Base-by-base conservation (phyloP, 2,888 invertebrate genomes). In the Dasysyrphus albostriatus region DNA sequence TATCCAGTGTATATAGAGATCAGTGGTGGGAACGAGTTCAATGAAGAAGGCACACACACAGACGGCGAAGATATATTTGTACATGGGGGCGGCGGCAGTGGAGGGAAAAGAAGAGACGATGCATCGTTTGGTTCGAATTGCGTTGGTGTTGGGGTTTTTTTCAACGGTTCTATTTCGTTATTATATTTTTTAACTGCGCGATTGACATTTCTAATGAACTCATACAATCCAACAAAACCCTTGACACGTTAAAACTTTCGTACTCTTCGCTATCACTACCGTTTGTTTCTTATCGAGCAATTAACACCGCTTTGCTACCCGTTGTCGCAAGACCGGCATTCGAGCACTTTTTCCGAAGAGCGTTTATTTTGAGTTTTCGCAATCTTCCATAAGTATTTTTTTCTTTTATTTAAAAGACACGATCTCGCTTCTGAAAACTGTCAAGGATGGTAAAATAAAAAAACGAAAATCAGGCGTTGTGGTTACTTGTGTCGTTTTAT, bases 251-350 rank as follows among this genome's bases (percentile, higher is more conserved):
- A 14, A 39, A 59, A 59, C 59, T 59, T 12, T 10, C 12, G 14
- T 59, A 59, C 5, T 39, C 24, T 14, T 59, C 59, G 12, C 16
- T 47, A 47, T 37, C 39, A 59, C 39, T 59, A 16, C 19, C 39
- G 59, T 39, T 19, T 14, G 1, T 14, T 42, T 42, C 42, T 14
- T 39, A 12, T 59, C 59, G 37, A n/a, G 37, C 37, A n/a, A 59
- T 39, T 12, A 59, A 37, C 39, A 10, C 19, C 12, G 37, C 39
- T 59, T 37, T 59, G 10, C 19, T 39, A 39, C 19, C 59, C 39
- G 59, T 58, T 58, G 58, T 58, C n/a, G 58, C 34, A 37, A 58
- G 58, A 16, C 58, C 37, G 16, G 58, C 16, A 37, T 58, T 34
- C 37, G 58, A 34, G 19, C 58, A 59, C 37, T 59, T 59, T 59